Base-by-base conservation (phyloP, 2,113 vertebrate species). In the Chaetura pelagica region DNA sequence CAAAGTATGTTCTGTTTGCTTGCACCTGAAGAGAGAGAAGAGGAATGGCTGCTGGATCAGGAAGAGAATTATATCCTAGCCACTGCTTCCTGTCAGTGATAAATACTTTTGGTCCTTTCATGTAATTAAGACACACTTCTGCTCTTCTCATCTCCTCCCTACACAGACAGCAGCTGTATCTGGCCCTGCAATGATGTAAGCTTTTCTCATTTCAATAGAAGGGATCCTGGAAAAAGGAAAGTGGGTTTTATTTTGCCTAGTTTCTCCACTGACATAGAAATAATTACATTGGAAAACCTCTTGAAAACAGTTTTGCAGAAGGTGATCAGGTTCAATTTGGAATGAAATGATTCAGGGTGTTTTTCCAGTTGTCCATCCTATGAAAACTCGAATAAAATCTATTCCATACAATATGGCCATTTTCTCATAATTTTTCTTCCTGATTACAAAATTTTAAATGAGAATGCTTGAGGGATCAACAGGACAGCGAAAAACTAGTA, bases 381-480 rank as follows among this genome's bases (percentile, higher is more conserved):
- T 89, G 93, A 93, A 95, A 95, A 51, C 84, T 82, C 62, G 62
- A 59, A 94, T 42, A 79, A 55, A 64, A 24, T 12, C 58, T 57
- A 23, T 81, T 90, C 49, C 94, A 91, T 95, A 89, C 84, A 85
- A 93, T 95, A 94, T 64, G 93, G 89, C 4, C 4, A 20, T 51
- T 14, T 96, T 95, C 90, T 42, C 73, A 90, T 95, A 23, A 57
- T 73, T 96, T 91, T 91, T 82, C 64, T 57, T 51, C 87, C 87
- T 5, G 71, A 93, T 97, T 91, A 89, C 84, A 90, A 67, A 11
- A 19, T 97, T 55, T 95, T 94, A 91, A 62, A 89, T 75, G 23
- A 95, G 90, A 87, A 84, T 51, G 57, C 93, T 90, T 91, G 76
- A 91, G 57, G 86, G 79, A 93, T 93, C 49, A 96, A 90, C 90